Conservation (phyloP, 2,888 invertebrate genomes). For the Lasius platythorax region DNA sequence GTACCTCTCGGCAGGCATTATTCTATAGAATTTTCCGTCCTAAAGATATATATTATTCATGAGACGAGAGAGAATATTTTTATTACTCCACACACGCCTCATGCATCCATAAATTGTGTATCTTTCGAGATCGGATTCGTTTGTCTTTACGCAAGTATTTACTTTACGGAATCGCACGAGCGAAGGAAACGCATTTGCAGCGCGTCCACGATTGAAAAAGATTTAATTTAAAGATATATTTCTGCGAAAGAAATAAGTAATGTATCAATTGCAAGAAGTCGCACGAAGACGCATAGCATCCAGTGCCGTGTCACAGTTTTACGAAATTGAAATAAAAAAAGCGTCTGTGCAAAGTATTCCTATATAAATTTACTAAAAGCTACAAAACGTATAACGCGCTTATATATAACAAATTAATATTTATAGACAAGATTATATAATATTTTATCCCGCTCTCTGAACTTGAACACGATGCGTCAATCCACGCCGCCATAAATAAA, state of each 20-base stretch:
- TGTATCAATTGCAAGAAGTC: not conserved
- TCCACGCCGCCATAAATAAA: not conserved
- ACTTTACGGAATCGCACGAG: not conserved
- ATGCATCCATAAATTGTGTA: slow-evolving; percentile 64
- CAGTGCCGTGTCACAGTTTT: not conserved
- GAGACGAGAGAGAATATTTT: slow-evolving; percentile 61
- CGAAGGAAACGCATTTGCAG: not conserved
- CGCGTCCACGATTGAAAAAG: not conserved
- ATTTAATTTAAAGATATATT: slow-evolving; percentile 4
- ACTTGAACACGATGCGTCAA: not conserved
- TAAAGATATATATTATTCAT: slow-evolving; percentile 60
- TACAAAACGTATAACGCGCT: not conserved
- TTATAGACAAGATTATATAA: not conserved
- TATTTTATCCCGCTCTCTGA: not conserved
- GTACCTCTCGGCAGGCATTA: not conserved
- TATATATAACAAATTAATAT: not conserved
- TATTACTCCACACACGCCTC: slow-evolving; percentile 38
- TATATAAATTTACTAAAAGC: slow-evolving; percentile 9
- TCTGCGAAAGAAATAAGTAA: not conserved
- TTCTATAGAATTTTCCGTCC: slow-evolving; percentile 4
- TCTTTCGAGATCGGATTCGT: slow-evolving; percentile 12
- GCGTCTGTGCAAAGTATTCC: not conserved
- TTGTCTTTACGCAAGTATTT: slow-evolving; percentile 10
- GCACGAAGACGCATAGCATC: not conserved
- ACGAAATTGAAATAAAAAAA: not conserved